These are phyloP conservation scores for Aulostomus chinensis DNA, from an alignment of 2,797 vertebrate species.

Conservation along the genomic window DNA sequence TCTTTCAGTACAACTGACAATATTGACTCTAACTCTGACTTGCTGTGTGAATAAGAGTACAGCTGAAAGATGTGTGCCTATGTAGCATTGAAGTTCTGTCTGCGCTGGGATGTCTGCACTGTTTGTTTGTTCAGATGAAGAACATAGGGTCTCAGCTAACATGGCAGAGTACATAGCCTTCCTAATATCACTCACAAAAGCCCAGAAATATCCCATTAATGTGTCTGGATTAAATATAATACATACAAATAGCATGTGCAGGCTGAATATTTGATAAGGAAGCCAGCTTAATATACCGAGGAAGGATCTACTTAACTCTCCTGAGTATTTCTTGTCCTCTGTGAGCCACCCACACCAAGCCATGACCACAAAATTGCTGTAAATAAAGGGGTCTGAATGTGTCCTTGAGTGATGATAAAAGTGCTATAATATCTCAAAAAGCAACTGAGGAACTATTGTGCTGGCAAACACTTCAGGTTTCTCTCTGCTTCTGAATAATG, in stretches of 20 bases:
- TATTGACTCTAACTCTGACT: slow-evolving; percentile 8
- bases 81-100: slow-evolving; percentile 33
- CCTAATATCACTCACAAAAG: slow-evolving; percentile 48
- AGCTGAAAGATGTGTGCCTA: slow-evolving; percentile 5
- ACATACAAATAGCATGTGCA: slow-evolving; percentile 46
- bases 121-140: too few species aligned
- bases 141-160: too few species aligned
- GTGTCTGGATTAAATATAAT: slow-evolving; percentile 55
- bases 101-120: slow-evolving; percentile 26
- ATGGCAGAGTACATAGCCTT: too few species aligned
- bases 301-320: slow-evolving; percentile 46
- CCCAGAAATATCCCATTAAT: slow-evolving; percentile 50
- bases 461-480: slow-evolving; percentile 47
- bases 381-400: slow-evolving; percentile 29
- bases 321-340: slow-evolving; percentile 34
- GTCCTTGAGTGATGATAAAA: slow-evolving; percentile 62
- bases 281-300: slow-evolving; percentile 44
- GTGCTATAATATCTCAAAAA: slow-evolving; percentile 41
- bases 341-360: slow-evolving; percentile 36
- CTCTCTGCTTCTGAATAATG: slow-evolving; percentile 44
- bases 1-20: slow-evolving; percentile 2
- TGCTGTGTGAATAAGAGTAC: slow-evolving; percentile 6
- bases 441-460: slow-evolving; percentile 36
- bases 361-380: slow-evolving; percentile 17
- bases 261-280: slow-evolving; percentile 41